These are phyloP conservation scores for Carabus problematicus DNA, from an alignment of 2,888 invertebrate species.

Conservation along the genomic window DNA sequence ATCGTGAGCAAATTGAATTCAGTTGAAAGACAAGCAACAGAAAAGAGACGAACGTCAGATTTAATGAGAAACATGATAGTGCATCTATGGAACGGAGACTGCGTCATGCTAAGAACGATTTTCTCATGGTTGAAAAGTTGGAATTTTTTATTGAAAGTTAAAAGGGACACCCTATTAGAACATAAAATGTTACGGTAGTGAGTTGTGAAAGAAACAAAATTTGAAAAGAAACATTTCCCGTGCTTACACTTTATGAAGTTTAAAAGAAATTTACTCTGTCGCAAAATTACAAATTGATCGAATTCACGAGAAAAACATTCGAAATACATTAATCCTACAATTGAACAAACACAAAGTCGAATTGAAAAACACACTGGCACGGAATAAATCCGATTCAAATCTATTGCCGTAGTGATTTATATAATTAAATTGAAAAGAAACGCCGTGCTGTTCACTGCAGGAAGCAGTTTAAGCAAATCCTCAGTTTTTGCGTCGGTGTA, in stretches of 20 bases:
- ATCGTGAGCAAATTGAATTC: too few species aligned
- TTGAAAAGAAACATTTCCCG: not conserved
- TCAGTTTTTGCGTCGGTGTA: conserved; percentile 21
- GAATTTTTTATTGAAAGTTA: too few species aligned
- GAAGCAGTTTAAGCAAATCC: conserved; percentile 20
- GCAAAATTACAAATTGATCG: not conserved
- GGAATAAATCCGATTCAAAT: conserved; percentile 3
- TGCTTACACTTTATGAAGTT: not conserved
- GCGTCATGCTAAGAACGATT: too few species aligned
- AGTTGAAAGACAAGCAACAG: too few species aligned
- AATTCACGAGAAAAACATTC: conserved; percentile 13
- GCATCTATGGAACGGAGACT: too few species aligned
- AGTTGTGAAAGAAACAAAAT: conserved; percentile 1
- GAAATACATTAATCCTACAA: conserved; percentile 20
- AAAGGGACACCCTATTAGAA: not conserved
- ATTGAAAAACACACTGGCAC: too few species aligned
- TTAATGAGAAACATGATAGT: too few species aligned
- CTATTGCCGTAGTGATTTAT: conserved; percentile 24
- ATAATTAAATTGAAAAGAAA: conserved; percentile 31
- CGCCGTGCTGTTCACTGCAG: conserved; percentile 2
- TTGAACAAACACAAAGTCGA: not conserved
- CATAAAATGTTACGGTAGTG: not conserved
- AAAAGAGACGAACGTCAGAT: too few species aligned
- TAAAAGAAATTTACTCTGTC: not conserved
- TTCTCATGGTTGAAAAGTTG: too few species aligned